Evolutionary conservation across 2,797 vertebrate species (phyloP), one percentile per base, ranked within the genome.

Genomic region (Microctenopoma stevenorrisi): DNA sequence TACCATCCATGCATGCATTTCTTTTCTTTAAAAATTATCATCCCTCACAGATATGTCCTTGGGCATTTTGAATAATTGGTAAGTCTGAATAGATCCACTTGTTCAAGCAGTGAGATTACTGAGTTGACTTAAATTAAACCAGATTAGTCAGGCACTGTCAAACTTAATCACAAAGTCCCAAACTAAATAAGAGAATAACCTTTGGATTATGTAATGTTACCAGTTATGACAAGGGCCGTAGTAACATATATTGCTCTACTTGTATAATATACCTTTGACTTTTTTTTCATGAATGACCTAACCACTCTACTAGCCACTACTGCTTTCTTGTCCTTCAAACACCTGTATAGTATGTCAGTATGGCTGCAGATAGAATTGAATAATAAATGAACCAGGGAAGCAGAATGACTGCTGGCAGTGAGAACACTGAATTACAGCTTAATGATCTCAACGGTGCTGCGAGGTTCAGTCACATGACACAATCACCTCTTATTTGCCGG

Each of bases 391-490:
- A 69, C 30, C 44, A 53, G 43, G 56, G 35, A 83, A 44, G 50
- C 76, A 73, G 33, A 52, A 61, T 38, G 50, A 46, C 56, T 77
- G 63, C 73, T 70, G 54, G 37, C 60, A 64, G 57, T 16, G 61
- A 74, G 78, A 81, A 72, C 63, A 81, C 25, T 63, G 67, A 85
- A 70, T 71, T 82, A 80, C 61, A 82, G 58, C 42, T 72, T 85
- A 87, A 91, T 86, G 87, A 90, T 78, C 79, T 86, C 72, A 72
- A 59, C 71, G 78, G 76, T 53, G 62, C 77, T 38, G 77, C 22
- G 74, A 64, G 64, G 37, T 63, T 83, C 69, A 80, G 66, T 84
- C 76, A 79, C 82, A 82, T 79, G 71, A 65, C 79, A 73, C 69
- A 77, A 79, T 87, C 83, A 71, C 49, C 22, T 73, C 76, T 79